These are phyloP conservation scores for Arbacia lixula DNA, from an alignment of 53 echinoderm and acorn worm species.

Conservation along the genomic window DNA sequence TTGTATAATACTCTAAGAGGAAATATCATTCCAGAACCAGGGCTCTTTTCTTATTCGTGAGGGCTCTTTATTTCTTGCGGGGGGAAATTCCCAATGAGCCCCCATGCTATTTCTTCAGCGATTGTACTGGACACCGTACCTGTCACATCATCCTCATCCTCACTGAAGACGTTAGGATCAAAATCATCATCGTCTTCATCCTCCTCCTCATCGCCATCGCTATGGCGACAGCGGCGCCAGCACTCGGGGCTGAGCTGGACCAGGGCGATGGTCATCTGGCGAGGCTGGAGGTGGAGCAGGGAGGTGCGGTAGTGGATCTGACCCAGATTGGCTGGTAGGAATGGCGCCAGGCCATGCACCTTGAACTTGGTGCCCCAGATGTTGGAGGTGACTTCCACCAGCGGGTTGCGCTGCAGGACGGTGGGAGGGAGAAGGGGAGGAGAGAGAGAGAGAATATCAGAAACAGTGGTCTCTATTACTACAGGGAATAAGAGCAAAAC, in stretches of 20 bases:
- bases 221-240: conserved; percentile 55
- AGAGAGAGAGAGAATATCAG: too few species aligned
- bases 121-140: conserved; percentile 52
- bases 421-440: too few species aligned
- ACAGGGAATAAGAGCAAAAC: too few species aligned
- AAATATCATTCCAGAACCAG: too few species aligned
- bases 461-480: too few species aligned
- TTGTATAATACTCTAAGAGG: too few species aligned
- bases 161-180: conserved; percentile 96
- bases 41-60: too few species aligned
- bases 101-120: too few species aligned
- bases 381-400: conserved; percentile 97
- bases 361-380: conserved; percentile 99
- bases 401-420: conserved; percentile 77
- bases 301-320: conserved; percentile 97
- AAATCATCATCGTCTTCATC: conserved; percentile 80
- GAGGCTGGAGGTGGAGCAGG: conserved; percentile 93
- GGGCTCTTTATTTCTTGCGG: too few species aligned
- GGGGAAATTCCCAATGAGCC: too few species aligned
- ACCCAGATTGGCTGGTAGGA: conserved; percentile 93
- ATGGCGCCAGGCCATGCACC: conserved; percentile 87
- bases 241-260: conserved; percentile 86
- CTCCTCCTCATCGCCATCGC: too few species aligned
- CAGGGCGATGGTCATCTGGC: conserved; percentile 98
- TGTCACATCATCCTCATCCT: conserved; percentile 93